Percentiles rank a stretch among this genome's conserved stretches.
These are phyloP conservation scores for Rhaphigaster nebulosa DNA, from an alignment of 2,888 invertebrate species.

Conservation along the genomic window DNA sequence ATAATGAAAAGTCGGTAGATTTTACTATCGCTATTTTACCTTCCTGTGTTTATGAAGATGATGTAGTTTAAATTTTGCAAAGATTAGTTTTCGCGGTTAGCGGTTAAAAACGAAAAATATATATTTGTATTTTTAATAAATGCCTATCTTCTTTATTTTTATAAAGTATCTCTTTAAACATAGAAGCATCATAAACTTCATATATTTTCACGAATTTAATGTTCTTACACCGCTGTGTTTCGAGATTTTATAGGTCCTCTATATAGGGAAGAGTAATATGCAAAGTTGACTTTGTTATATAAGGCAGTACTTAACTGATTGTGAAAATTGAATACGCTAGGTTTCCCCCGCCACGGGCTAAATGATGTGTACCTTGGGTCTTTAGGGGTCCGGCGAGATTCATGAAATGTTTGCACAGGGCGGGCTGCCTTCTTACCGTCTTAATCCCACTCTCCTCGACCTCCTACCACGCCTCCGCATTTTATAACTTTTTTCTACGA, in stretches of 20 bases:
- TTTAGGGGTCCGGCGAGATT: not conserved
- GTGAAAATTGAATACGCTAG: not conserved
- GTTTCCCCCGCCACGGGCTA: not conserved
- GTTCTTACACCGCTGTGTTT: not conserved
- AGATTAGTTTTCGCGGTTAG: no score
- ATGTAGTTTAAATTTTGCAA: no score
- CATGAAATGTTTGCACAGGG: conserved; percentile 4
- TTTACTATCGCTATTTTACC: no score
- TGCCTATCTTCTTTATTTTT: no score
- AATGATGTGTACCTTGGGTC: conserved; percentile 16
- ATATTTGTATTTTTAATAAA: no score
- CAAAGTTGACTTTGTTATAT: not conserved
- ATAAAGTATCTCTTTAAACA: no score
- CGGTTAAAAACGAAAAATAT: no score
- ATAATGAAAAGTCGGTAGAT: no score
- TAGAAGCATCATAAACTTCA: no score
- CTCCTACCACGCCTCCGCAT: not conserved
- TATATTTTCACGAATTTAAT: not conserved
- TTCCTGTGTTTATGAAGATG: no score
- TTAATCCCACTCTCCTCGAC: not conserved
- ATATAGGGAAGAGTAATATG: not conserved
- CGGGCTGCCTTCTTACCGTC: not conserved
- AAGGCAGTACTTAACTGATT: conserved; percentile 1
- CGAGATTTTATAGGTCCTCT: not conserved
- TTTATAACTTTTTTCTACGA: no score